These are phyloP conservation scores for Pao palembangensis DNA, from an alignment of 2,113 vertebrate genomes.

Conservation along the genomic window DNA sequence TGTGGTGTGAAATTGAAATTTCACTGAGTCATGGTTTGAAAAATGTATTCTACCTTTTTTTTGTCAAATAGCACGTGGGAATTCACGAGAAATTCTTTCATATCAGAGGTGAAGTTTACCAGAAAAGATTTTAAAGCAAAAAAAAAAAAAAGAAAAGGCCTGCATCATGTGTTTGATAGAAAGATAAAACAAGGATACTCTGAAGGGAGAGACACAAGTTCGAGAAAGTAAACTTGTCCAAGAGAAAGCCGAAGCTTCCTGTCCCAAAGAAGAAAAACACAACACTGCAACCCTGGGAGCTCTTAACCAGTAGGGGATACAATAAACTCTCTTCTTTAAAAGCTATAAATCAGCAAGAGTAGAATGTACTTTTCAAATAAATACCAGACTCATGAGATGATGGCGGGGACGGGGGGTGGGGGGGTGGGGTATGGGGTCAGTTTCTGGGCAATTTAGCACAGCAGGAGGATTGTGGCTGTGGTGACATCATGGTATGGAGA, in stretches of 20 bases:
- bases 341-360: conserved; percentile 62
- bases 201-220: conserved; percentile 14
- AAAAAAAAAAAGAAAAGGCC: conserved; percentile 8
- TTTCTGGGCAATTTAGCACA: conserved; percentile 34
- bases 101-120: conserved; percentile 14
- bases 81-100: conserved; percentile 23
- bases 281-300: conserved; percentile 48
- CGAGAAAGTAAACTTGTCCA: conserved; percentile 33
- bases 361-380: conserved; percentile 66
- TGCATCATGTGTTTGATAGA: conserved; percentile 15
- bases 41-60: conserved; percentile 37
- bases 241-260: conserved; percentile 16
- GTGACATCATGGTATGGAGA: conserved; percentile 30
- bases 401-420: conserved; percentile 2
- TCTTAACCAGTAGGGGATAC: conserved; percentile 56
- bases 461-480: conserved; percentile 22
- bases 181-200: conserved; percentile 26
- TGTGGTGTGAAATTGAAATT: conserved; percentile 47
- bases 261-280: not conserved
- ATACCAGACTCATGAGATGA: conserved; percentile 43
- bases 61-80: conserved; percentile 14
- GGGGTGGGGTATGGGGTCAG: conserved; percentile 22
- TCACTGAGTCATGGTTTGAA: conserved; percentile 36
- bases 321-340: conserved; percentile 57
- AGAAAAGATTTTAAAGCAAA: conserved; percentile 45